phyloP scores from a whole-genome alignment of 1,140 invertebrate genomes.

The Pachyrhynchus sulphureomaculatus region DNA sequence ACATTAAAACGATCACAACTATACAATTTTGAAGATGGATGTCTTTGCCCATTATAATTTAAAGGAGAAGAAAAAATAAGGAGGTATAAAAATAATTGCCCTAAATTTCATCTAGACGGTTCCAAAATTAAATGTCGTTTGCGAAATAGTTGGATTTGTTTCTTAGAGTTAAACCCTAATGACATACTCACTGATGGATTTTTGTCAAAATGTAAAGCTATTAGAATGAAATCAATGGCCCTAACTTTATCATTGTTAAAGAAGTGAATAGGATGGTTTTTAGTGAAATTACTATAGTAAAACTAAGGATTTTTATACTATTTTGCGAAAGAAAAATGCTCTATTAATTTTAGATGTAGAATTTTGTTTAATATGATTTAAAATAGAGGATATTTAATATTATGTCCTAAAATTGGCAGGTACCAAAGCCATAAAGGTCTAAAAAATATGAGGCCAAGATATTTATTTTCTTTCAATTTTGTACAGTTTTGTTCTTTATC shows the following conservation, averaged over 20 bases:
- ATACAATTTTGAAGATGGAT: conserved; percentile 2
- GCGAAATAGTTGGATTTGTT: conserved; percentile 7
- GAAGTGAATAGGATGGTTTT: background rate
- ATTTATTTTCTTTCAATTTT: too few relatives aligned
- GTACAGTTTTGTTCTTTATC: too few relatives aligned
- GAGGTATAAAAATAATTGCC: background rate
- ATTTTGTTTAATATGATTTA: background rate
- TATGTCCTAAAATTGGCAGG: too few relatives aligned
- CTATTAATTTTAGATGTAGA: background rate
- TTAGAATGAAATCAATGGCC: background rate
- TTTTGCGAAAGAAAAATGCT: conserved; percentile 5
- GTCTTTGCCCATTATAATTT: background rate
- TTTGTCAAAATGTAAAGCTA: background rate
- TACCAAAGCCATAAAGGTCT: too few relatives aligned
- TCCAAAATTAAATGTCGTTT: conserved; percentile 10
- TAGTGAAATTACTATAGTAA: background rate
- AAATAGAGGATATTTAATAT: background rate
- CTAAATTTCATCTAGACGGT: background rate
- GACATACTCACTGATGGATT: too few relatives aligned
- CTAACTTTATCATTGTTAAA: background rate
- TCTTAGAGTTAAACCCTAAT: background rate
- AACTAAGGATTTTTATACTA: background rate
- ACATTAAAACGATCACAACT: background rate
- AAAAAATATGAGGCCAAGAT: too few relatives aligned
- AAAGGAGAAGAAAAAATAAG: background rate